Percentiles rank a stretch among this genome's conserved stretches.
Conservation (phyloP, 2,888 invertebrate genomes). For the Mylabris sibirica region DNA sequence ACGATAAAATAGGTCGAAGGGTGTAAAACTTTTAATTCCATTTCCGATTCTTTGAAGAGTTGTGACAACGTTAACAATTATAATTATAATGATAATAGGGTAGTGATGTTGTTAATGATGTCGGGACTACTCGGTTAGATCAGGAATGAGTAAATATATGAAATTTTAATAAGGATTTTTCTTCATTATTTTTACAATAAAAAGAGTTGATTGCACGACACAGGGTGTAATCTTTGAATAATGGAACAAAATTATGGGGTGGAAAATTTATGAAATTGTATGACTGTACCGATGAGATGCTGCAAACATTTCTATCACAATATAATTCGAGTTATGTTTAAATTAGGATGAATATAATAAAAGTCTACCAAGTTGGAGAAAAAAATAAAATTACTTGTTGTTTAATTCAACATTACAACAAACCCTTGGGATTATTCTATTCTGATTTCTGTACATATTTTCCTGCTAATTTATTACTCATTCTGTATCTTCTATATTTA, state of each 20-base stretch:
- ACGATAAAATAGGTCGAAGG: constrained; percentile 19
- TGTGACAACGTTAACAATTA: neutral
- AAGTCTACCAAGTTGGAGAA: too few relatives aligned
- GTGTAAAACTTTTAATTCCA: constrained; percentile 26
- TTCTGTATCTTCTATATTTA: neutral
- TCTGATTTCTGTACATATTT: neutral
- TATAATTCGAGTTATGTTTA: too few relatives aligned
- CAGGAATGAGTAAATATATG: neutral
- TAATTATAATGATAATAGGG: neutral
- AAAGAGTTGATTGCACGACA: neutral
- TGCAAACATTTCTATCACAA: neutral
- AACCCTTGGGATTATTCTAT: neutral
- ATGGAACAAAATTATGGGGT: neutral
- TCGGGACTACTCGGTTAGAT: neutral
- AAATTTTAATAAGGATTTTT: neutral
- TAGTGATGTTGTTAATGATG: neutral
- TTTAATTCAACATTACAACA: neutral
- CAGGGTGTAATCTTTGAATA: neutral
- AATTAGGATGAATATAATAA: too few relatives aligned
- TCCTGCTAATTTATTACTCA: constrained; percentile 5
- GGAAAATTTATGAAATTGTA: neutral
- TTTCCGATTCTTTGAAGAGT: constrained; percentile 17
- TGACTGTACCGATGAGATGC: neutral
- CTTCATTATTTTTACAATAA: too few relatives aligned
- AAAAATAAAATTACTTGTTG: neutral